Conservation (phyloP, 2,113 vertebrate genomes). For the Menidia beryllina region DNA sequence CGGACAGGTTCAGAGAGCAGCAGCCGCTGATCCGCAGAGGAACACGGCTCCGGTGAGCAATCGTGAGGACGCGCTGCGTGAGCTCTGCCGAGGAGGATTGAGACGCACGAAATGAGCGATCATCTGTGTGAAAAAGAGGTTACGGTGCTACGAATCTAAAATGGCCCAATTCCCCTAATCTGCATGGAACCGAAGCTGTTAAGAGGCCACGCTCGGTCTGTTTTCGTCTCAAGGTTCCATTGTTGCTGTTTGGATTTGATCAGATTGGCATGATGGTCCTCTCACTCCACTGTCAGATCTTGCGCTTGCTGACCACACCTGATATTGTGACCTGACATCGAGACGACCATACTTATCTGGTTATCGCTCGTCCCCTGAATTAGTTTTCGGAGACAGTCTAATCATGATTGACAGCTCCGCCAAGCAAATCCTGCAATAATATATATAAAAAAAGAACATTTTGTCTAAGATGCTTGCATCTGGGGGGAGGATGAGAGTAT, state of each 20-base stretch:
- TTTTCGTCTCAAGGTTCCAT: neutral
- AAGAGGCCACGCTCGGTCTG: too few relatives aligned
- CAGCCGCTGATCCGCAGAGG: neutral
- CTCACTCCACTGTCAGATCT: neutral
- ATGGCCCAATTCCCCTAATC: neutral
- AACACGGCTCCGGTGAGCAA: neutral
- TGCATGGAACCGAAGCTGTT: too few relatives aligned
- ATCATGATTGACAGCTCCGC: too few relatives aligned
- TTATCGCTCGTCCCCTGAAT: too few relatives aligned
- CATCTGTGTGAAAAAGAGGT: neutral
- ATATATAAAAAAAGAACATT: constrained; percentile 18
- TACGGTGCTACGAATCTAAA: neutral
- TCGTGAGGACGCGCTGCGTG: constrained; percentile 15
- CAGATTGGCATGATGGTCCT: neutral
- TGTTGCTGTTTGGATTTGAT: neutral
- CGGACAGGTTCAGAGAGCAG: neutral
- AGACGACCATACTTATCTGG: neutral
- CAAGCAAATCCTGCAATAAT: neutral
- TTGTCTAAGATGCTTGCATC: constrained; percentile 14
- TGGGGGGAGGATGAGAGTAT: constrained; percentile 19
- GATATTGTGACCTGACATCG: neutral
- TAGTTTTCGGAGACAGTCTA: neutral
- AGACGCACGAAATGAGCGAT: neutral
- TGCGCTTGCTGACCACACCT: neutral
- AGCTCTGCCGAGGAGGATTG: neutral